Conservation (phyloP, 2,888 invertebrate species). For the Amblyteles armatorius region DNA sequence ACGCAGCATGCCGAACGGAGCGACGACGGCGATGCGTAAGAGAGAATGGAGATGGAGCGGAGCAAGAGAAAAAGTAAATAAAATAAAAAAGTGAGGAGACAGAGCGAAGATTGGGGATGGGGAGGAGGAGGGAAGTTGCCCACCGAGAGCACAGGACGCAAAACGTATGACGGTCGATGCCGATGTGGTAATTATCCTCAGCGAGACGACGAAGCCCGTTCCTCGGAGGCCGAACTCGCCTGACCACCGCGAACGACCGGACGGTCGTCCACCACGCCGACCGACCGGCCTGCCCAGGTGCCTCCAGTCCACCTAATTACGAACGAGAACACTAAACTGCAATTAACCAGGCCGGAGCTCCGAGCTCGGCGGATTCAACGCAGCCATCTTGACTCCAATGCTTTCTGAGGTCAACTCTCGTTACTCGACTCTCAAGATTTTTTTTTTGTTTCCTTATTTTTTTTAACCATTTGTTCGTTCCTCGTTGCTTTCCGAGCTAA, state of each 20-base stretch:
- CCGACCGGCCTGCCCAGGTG: slow-evolving; percentile 76
- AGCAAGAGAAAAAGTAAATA: slow-evolving; percentile 39
- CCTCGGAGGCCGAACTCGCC: slow-evolving; percentile 38
- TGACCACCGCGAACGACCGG: slow-evolving; percentile 42
- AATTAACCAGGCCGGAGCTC: slow-evolving; percentile 80
- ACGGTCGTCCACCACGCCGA: slow-evolving; percentile 44
- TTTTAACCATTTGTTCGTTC: neutral
- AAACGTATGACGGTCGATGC: slow-evolving; percentile 78
- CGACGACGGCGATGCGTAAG: slow-evolving; percentile 39
- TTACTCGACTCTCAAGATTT: slow-evolving; percentile 55
- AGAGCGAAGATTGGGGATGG: neutral
- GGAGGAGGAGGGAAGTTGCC: neutral
- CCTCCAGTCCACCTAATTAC: slow-evolving; percentile 82
- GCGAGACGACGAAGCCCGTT: slow-evolving; percentile 67
- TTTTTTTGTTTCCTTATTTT: neutral
- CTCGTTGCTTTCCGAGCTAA: slow-evolving; percentile 1
- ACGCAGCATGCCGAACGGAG: slow-evolving; percentile 63
- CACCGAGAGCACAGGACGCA: slow-evolving; percentile 62
- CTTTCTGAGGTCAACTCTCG: slow-evolving; percentile 65
- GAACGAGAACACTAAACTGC: slow-evolving; percentile 83
- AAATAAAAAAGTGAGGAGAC: slow-evolving; percentile 21
- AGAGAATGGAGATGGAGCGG: slow-evolving; percentile 46
- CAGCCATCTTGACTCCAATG: slow-evolving; percentile 78
- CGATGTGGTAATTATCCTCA: slow-evolving; percentile 78
- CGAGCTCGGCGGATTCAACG: slow-evolving; percentile 43